phyloP scores from a whole-genome alignment of 37 sponge, comb jelly and placozoan species.

The Lycopodina hypogea region DNA sequence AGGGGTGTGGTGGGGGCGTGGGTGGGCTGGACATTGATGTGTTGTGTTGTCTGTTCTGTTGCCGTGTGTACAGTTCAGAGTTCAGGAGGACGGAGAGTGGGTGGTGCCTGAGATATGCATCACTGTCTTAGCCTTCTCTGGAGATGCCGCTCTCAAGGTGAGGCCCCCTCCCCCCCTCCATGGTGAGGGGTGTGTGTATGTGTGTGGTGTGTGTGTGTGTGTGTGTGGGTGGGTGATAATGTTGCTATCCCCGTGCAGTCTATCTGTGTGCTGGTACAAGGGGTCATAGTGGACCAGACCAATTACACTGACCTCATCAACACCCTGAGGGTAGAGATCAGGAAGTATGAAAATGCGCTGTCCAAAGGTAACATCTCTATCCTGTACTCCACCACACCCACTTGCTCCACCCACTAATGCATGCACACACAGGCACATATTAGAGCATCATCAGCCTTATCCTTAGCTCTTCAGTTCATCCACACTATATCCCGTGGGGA shows the following conservation, averaged over 20 bases:
- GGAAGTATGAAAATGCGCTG: constrained; percentile 26
- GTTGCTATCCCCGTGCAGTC: constrained; percentile 17
- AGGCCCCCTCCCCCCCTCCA: background rate
- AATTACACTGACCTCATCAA: constrained; percentile 28
- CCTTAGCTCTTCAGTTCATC: too few relatives aligned
- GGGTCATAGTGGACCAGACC: constrained; percentile 20
- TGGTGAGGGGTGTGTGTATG: background rate
- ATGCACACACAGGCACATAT: too few relatives aligned
- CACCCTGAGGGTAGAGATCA: constrained; percentile 2
- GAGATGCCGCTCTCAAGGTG: constrained; percentile 30
- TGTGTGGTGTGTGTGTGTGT: background rate
- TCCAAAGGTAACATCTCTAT: constrained; percentile 36
- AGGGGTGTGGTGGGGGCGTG: background rate
- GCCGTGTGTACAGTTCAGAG: constrained; percentile 3
- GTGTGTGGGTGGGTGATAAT: background rate
- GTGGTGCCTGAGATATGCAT: constrained; percentile 52
- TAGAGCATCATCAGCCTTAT: too few relatives aligned
- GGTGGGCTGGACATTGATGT: too few relatives aligned
- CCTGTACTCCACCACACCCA: too few relatives aligned
- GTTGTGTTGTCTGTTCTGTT: too few relatives aligned
- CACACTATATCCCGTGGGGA: too few relatives aligned
- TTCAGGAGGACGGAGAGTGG: constrained; percentile 5
- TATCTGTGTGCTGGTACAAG: constrained; percentile 58
- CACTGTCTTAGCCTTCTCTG: constrained; percentile 63
- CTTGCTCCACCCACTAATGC: too few relatives aligned